A percentile compares a stretch with the other conserved stretches of the same genome.
Conservation (phyloP, 2,113 vertebrate genomes). For the Bufo bufo region DNA sequence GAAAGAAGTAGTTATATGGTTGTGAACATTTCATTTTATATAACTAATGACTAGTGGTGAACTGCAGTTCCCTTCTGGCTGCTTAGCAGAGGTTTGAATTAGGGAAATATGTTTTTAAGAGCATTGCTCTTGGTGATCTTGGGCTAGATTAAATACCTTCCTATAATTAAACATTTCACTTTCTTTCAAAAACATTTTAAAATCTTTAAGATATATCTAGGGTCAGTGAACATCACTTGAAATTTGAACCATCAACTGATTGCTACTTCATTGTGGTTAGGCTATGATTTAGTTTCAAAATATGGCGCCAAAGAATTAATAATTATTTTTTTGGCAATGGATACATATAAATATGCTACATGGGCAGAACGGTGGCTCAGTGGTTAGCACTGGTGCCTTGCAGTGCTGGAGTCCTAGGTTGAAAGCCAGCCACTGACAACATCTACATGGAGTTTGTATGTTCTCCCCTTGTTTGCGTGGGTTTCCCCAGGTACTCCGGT, state of each 20-base stretch:
- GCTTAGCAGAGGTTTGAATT: background rate
- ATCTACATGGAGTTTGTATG: no score
- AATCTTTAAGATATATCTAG: background rate
- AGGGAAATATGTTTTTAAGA: slow-evolving; percentile 15
- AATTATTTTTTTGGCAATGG: no score
- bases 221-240: background rate
- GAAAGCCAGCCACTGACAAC: no score
- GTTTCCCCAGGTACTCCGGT: no score
- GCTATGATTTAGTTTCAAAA: background rate
- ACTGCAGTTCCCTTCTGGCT: slow-evolving; percentile 15
- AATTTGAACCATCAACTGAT: background rate
- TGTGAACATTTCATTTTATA: slow-evolving; percentile 34
- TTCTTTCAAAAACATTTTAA: slow-evolving; percentile 16
- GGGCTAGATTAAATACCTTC: background rate
- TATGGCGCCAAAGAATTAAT: background rate
- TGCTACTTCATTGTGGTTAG: background rate
- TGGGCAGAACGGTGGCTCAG: no score
- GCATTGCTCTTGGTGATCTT: background rate
- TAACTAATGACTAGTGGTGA: slow-evolving; percentile 20
- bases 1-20: slow-evolving; percentile 50
- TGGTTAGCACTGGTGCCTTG: no score
- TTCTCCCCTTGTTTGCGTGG: no score
- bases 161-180: background rate
- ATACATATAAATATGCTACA: background rate
- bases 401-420: no score